Evolutionary conservation across 2,113 vertebrate species (phyloP).

Genomic region (Proterorhinus semilunaris): DNA sequence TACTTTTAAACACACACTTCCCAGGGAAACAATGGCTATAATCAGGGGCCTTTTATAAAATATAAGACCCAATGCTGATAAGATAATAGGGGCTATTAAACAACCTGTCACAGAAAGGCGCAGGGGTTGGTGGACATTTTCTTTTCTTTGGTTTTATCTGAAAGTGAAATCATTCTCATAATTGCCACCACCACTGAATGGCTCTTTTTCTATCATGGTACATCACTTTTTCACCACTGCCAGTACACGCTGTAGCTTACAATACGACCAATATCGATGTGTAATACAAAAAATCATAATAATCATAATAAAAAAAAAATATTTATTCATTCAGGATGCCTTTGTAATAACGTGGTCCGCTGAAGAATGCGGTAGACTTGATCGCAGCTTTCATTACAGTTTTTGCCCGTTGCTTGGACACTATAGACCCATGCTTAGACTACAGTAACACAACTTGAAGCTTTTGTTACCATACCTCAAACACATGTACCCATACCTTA

Average conservation of each 20-base stretch:
- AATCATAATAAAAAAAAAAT: neutral
- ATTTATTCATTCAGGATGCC: too few species aligned
- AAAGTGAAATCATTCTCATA: conserved; percentile 1
- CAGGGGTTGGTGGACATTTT: neutral
- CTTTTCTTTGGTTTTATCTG: neutral
- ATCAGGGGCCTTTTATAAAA: neutral
- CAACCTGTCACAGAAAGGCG: neutral
- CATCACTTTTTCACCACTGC: too few species aligned
- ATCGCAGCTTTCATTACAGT: conserved; percentile 16
- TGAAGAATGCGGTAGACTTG: conserved; percentile 6
- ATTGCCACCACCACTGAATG: neutral
- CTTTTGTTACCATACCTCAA: too few species aligned
- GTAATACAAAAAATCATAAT: too few species aligned
- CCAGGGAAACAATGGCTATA: neutral
- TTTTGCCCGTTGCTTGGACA: too few species aligned
- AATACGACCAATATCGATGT: too few species aligned
- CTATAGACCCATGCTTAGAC: too few species aligned
- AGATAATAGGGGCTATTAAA: neutral
- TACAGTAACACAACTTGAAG: too few species aligned
- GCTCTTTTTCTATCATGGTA: neutral
- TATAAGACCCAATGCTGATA: neutral
- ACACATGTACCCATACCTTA: too few species aligned
- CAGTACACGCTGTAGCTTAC: too few species aligned
- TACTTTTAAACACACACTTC: neutral
- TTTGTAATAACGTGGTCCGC: neutral